Conservation (phyloP, 1,140 invertebrate species). For the Druon quercuslanigerum region DNA sequence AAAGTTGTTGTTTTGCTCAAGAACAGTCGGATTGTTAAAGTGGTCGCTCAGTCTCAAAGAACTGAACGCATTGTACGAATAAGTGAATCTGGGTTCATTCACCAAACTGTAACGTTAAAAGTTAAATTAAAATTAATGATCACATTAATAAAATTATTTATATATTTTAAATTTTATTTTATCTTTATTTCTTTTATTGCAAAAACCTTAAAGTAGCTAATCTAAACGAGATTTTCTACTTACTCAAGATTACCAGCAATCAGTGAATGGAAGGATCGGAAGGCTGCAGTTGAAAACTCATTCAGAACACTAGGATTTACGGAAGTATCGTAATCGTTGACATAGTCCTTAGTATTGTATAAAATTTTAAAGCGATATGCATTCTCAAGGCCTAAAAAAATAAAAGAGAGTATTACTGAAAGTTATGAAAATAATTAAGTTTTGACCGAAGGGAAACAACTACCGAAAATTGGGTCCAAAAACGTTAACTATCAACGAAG, state of each 20-base stretch:
- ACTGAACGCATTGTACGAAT: constrained; percentile 54
- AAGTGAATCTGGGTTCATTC: constrained; percentile 77
- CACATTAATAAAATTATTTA: constrained; percentile 34
- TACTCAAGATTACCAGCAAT: constrained; percentile 88
- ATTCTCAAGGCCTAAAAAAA: constrained; percentile 78
- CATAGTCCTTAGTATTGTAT: constrained; percentile 80
- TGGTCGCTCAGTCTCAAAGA: constrained; percentile 83
- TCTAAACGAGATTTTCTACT: constrained; percentile 58
- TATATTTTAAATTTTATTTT: constrained; percentile 3
- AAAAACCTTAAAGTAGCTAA: not conserved
- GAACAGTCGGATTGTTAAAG: constrained; percentile 83
- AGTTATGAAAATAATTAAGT: no score
- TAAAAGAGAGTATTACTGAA: constrained; percentile 29
- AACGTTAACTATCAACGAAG: no score
- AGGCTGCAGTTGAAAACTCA: constrained; percentile 90
- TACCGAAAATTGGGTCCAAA: not conserved
- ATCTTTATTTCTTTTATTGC: not conserved
- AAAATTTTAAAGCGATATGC: constrained; percentile 83
- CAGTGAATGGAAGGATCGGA: constrained; percentile 91
- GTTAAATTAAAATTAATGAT: constrained; percentile 16
- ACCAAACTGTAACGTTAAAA: constrained; percentile 76
- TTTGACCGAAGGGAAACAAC: not conserved
- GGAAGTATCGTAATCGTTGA: constrained; percentile 89
- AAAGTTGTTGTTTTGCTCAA: constrained; percentile 83
- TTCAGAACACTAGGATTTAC: constrained; percentile 89